Base-by-base conservation (phyloP, 2,888 invertebrate genomes). In the Mythimna albipuncta region DNA sequence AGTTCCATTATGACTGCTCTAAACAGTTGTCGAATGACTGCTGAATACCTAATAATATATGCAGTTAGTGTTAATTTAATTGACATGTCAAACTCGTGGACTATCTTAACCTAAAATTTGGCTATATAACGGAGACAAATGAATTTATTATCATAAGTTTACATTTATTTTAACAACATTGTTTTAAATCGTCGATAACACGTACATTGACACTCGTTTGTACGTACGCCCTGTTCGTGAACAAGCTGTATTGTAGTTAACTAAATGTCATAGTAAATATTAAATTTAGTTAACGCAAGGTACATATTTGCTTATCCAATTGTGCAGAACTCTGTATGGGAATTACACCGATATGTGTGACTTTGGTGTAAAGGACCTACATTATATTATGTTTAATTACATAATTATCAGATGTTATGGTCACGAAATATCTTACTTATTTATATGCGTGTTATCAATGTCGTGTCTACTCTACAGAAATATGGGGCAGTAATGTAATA, bases 171-270 rank as follows among this genome's bases (percentile, higher is more conserved):
- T n/a, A 58, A 57, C 41, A 52, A 44, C 41, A n/a, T 58, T 58
- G 26, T 67, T 52, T 67, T 35, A 67, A 72, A 52, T 67, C 19
- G 3, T 67, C 52, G 59, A 77, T 74, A 77, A 32, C 52, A 57
- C n/a, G n/a, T 47, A 21, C 26, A 55, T 50, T 71, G 21, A 10
- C 19, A 11, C 61, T 72, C 13, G n/a, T n/a, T 72, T 64, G 16
- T 50, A 57, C 38, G 21, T 11, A 7, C 26, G 50, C 50, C 50
- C 50, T 54, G 19, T 6, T 7, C 21, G 10, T 19, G 44, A 59
- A 52, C 26, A 66, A 21, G n/a, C 50, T 66, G 16, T 52, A 21
- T 26, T 9, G 19, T 64, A 52, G 6, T 59, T 58, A 26, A 16
- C 13, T n/a, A 35, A 44, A 61, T 58, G 35, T 38, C 38, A 38